Base-by-base conservation (phyloP, 2,888 invertebrate genomes). In the Drosophila demipolita region DNA sequence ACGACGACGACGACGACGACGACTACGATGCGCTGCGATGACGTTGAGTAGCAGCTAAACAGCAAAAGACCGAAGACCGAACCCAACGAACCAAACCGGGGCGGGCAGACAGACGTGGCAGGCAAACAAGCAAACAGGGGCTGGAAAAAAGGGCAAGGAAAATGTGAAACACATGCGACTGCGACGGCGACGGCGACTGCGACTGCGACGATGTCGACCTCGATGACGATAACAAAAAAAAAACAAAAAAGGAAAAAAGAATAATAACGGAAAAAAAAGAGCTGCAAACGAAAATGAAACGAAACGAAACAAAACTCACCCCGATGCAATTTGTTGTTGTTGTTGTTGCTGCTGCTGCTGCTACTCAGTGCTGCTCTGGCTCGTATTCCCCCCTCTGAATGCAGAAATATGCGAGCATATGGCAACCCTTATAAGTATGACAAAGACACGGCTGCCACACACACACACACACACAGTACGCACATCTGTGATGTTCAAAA, bases 101-200 rank as follows among this genome's bases (percentile, higher is more conserved):
- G 11, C 36, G 29, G 60, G 17, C 60, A 50, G 63, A 45, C 63
- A 66, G 66, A 55, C 65, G 60, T 63, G 63, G 68, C 71, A 52
- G 71, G 66, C 85, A 82, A 77, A 72, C 78, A 70, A 65, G 58
- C 78, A 79, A 54, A 55, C 82, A 82, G 74, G 75, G 72, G 66
- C 76, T 63, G 57, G 73, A 50, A 61, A 81, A 76, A 84, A 84
- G 88, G 82, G 82, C 82, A 82, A 82, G 85, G 83, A 89, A 90
- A 89, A 87, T 86, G 88, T 75, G 83, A 89, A 90, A 90, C 86
- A 86, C 86, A 86, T 78, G 54, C 73, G 60, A 65, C 40, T 85
- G 84, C 89, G 89, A 82, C 86, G 23, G 23, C 79, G 72, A 71
- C 81, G 69, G 54, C 73, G 57, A 65, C 40, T 88, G 89, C 89